These are phyloP conservation scores for Tortrix viridana DNA, from an alignment of 2,888 invertebrate species.

Conservation along the genomic window DNA sequence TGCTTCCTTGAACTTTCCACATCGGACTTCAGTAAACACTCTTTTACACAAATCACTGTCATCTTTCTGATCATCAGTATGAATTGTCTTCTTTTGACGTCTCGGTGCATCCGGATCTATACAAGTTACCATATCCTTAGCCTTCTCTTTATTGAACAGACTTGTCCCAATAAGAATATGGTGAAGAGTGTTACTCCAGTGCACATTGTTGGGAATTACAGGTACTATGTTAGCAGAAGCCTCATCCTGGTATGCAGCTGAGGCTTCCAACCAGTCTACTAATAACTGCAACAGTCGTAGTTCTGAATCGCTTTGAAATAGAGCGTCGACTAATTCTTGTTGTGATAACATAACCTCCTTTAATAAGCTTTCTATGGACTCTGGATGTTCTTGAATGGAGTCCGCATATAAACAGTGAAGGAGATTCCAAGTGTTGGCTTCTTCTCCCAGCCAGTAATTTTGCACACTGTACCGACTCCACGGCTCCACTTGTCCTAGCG, in stretches of 20 bases:
- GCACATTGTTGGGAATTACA: constrained; percentile 85
- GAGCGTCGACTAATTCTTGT: constrained; percentile 66
- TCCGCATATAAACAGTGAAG: constrained; percentile 92
- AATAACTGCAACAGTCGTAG: constrained; percentile 91
- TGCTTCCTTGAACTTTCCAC: constrained; percentile 94
- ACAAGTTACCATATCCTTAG: constrained; percentile 83
- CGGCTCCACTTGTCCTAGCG: constrained; percentile 80
- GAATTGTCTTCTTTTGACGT: constrained; percentile 90
- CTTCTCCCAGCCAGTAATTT: constrained; percentile 88
- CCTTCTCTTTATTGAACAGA: constrained; percentile 76
- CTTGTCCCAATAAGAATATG: constrained; percentile 85
- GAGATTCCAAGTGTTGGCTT: constrained; percentile 95
- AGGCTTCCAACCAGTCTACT: constrained; percentile 96
- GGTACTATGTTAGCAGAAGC: constrained; percentile 73
- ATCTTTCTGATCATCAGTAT: constrained; percentile 95
- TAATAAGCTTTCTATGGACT: constrained; percentile 77
- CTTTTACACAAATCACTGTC: constrained; percentile 80
- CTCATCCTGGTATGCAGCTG: constrained; percentile 92
- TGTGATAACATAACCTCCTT: constrained; percentile 70
- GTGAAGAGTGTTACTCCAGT: constrained; percentile 96
- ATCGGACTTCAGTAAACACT: constrained; percentile 91
- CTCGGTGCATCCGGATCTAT: constrained; percentile 96
- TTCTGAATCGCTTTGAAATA: constrained; percentile 80
- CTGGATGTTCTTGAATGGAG: constrained; percentile 86
- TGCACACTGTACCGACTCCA: constrained; percentile 78